Evolutionary conservation across 2,888 invertebrate genomes (phyloP), one percentile per base, ranked within the genome.

Genomic region (Labia minor): DNA sequence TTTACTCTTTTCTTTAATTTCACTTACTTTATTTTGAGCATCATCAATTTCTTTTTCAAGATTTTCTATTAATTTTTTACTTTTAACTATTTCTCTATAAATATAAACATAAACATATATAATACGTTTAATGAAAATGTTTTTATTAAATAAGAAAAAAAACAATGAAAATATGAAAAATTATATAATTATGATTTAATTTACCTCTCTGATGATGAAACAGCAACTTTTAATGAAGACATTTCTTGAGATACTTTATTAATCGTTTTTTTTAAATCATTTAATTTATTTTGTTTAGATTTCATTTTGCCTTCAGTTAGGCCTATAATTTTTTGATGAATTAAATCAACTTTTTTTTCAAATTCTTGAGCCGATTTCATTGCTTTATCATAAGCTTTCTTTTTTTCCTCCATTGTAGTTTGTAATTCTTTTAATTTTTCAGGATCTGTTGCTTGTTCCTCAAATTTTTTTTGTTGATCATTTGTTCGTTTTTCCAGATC

Each of bases 31-130:
- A 20, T 83, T 82, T 73, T 89, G 87, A 0, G 86, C 84, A 8
- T 85, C 85, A 49, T 80, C 80, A 0, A 91, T 81, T 72, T 93
- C 92, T 3, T 82, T 79, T 66, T 88, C 86, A 75, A 92, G 81
- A 69, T 84, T 86, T n/a, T 81, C 80, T 26, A 93, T 16, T 49
- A 49, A 16, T 49, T 4, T 49, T 49, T 49, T 49, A 82, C 73
- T 93, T 92, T 70, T 86, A 86, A 0, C 86, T 81, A 75, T 92
- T 92, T 72, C 92, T 86, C 71, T 62, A 71, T 73, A 68, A 71
- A 69, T 67, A 68, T 67, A 61, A 61, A 61, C 49, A 16, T 49
- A 49, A 19, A 20, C 64, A 20, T 65, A 49, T 66, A 69, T 69
- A 4, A 19, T 21, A 19, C 20, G 67, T 37, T 20, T 19, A 61